Evolutionary conservation across 1,140 invertebrate genomes (phyloP).

Genomic region (Hermetia illucens): DNA sequence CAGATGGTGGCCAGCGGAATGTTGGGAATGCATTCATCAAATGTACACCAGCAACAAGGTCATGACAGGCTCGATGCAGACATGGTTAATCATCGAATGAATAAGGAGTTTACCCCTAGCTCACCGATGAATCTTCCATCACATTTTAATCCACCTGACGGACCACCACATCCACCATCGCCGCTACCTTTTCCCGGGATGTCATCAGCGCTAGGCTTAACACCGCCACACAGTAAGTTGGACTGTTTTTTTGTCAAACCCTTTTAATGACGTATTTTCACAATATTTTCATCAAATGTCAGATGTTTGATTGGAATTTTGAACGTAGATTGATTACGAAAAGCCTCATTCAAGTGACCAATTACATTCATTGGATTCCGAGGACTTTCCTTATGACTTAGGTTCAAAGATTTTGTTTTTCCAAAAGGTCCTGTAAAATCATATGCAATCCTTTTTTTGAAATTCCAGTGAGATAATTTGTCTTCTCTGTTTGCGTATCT

Average conservation of each 20-base stretch:
- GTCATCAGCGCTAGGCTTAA: constrained; percentile 57
- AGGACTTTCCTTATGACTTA: too few relatives aligned
- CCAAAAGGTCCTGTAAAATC: too few relatives aligned
- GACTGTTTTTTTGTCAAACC: constrained; percentile 3
- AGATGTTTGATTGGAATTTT: too few relatives aligned
- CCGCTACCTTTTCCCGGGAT: constrained; percentile 48
- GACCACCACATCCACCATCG: constrained; percentile 34
- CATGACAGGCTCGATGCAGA: constrained; percentile 37
- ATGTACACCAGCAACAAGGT: constrained; percentile 30
- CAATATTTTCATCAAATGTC: too few relatives aligned
- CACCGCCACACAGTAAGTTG: constrained; percentile 60
- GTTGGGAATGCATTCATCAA: constrained; percentile 19
- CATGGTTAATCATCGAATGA: constrained; percentile 30
- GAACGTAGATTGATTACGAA: too few relatives aligned
- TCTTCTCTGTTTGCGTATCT: too few relatives aligned
- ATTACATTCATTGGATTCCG: too few relatives aligned
- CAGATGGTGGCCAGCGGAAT: constrained; percentile 25
- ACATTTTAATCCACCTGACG: constrained; percentile 26
- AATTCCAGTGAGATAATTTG: too few relatives aligned
- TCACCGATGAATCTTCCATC: constrained; percentile 27
- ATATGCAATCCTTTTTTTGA: too few relatives aligned
- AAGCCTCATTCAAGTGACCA: too few relatives aligned
- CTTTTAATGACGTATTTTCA: too few relatives aligned
- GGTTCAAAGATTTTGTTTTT: too few relatives aligned
- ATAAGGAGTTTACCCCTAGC: constrained; percentile 28